Conservation (phyloP, 2,797 vertebrate genomes). For the Leucoraja ocellata region DNA sequence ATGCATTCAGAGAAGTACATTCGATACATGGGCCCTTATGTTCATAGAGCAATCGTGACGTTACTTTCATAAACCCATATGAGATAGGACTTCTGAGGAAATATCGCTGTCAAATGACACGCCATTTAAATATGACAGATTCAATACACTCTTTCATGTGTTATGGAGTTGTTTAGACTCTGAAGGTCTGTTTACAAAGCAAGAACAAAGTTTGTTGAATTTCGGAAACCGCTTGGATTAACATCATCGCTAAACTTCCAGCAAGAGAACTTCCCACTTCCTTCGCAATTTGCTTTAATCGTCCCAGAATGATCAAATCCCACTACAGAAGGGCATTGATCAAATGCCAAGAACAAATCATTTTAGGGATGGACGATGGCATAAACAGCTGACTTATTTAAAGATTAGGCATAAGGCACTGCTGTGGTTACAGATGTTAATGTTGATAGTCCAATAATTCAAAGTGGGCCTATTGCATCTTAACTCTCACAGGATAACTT, state of each 20-base stretch:
- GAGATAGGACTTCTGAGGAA: background rate
- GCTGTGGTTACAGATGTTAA: conserved; percentile 27
- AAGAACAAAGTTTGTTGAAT: conserved; percentile 21
- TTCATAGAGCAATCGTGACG: background rate
- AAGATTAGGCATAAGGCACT: background rate
- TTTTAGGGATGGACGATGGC: conserved; percentile 12
- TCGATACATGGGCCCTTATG: background rate
- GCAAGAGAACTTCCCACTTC: conserved; percentile 14
- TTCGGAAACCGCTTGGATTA: conserved; percentile 15
- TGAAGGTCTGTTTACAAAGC: background rate
- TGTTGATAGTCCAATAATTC: background rate
- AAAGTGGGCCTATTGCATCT: background rate
- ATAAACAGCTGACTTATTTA: conserved; percentile 10
- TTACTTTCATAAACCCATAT: conserved; percentile 21
- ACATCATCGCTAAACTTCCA: background rate
- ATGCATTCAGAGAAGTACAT: background rate
- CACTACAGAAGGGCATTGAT: conserved; percentile 1
- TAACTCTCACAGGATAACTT: conserved; percentile 1
- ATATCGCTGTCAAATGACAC: background rate
- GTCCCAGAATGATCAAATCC: background rate
- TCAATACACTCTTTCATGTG: conserved; percentile 1
- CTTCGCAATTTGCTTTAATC: conserved; percentile 26
- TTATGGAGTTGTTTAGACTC: background rate
- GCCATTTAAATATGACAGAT: background rate
- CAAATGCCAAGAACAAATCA: conserved; percentile 24